Evolutionary conservation across 2,113 vertebrate species (phyloP), one percentile per base, ranked within the genome.

Genomic region (Scytalopus superciliaris): DNA sequence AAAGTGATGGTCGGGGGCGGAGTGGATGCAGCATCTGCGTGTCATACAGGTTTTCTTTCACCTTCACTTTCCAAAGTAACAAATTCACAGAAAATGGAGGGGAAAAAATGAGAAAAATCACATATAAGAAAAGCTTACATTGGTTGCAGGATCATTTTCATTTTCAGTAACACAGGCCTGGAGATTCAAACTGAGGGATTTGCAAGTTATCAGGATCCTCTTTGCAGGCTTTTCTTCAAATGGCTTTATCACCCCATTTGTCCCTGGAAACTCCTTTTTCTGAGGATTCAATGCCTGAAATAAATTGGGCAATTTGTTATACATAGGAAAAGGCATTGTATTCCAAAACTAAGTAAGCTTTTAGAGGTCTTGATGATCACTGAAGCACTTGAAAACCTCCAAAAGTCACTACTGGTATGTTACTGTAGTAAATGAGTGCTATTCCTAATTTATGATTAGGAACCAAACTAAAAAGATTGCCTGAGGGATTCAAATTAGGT

Each of bases 101-200:
- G 19, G 31, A 23, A 17, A 49, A 19, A 8, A 3, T 6, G 8
- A 64, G 22, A 78, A 72, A 69, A 53, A 9, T 7, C 3, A 0
- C 5, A 67, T 84, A 63, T 24, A 52, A 92, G 11, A 15, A 59
- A 78, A 89, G 83, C 98, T 98, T 97, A 99, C 99, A 12, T 99
- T 99, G 5, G 99, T 99, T 77, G 98, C 27, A 0, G 99, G 99
- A 87, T 98, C 99, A 14, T 97, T 99, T 94, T 99, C 99, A 69
- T 96, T 98, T 95, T 99, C 99, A 24, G 97, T 99, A 87, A 99
- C 93, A 88, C 99, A 99, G 86, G 99, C 99, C 96, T 99, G 99
- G 84, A 99, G 98, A 95, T 98, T 99, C 82, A 99, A 97, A 97
- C 90, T 98, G 68, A 99, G 98, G 7, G 99, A 98, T 95, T 97